phyloP scores from a whole-genome alignment of 2,888 invertebrate genomes.

The Aricia artaxerxes region DNA sequence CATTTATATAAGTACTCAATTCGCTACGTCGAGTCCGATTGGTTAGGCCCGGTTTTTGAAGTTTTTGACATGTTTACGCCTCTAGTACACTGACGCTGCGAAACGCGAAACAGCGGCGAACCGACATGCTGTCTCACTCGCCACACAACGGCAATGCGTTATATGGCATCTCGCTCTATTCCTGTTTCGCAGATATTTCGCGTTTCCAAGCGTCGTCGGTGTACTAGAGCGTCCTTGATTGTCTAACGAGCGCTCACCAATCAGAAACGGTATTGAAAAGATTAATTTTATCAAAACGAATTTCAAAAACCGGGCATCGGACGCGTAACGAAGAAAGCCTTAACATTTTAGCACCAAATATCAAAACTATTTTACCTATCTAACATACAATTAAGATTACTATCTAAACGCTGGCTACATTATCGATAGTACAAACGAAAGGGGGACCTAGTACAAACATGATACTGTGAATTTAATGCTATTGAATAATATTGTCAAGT shows the following conservation, averaged over 20 bases:
- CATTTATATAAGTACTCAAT: slow-evolving; percentile 18
- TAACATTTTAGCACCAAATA: slow-evolving; percentile 73
- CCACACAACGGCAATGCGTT: no score
- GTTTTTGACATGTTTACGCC: not conserved
- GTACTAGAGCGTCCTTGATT: not conserved
- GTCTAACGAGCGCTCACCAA: not conserved
- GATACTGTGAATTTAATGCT: not conserved
- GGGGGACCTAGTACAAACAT: slow-evolving; percentile 4
- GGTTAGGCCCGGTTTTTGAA: not conserved
- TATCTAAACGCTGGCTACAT: slow-evolving; percentile 43
- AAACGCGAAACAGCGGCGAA: no score
- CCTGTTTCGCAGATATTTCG: no score
- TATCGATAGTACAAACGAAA: slow-evolving; percentile 22
- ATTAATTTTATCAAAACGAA: not conserved
- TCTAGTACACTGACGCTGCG: no score
- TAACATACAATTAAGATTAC: slow-evolving; percentile 53
- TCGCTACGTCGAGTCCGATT: not conserved
- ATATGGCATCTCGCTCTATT: no score
- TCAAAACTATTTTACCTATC: slow-evolving; percentile 66
- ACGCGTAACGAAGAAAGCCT: slow-evolving; percentile 42
- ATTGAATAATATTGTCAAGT: slow-evolving; percentile 25
- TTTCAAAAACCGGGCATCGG: not conserved
- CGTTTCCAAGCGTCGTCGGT: no score
- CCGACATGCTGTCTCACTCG: no score
- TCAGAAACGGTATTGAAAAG: not conserved